Evolutionary conservation across 2,113 vertebrate genomes (phyloP).

Genomic region (Ginglymostoma cirratum): DNA sequence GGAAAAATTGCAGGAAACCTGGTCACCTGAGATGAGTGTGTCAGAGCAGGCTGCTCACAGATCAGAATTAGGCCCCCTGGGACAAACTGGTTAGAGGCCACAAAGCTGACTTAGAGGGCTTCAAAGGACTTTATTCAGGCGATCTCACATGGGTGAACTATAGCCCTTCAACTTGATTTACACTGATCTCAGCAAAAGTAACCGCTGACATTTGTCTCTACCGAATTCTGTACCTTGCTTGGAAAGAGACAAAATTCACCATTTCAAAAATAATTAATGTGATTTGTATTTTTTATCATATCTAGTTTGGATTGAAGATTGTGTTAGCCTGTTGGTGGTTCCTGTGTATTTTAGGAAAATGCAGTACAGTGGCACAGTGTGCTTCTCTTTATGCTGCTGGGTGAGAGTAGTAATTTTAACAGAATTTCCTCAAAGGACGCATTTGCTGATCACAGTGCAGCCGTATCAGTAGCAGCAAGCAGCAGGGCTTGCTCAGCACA

Average conservation of each 20-base stretch:
- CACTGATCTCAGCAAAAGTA: not conserved
- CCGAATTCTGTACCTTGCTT: not conserved
- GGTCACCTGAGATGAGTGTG: constrained; percentile 34
- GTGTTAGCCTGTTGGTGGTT: not conserved
- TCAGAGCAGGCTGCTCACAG: constrained; percentile 26
- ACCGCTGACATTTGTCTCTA: not conserved
- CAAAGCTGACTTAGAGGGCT: constrained; percentile 15
- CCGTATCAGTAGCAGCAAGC: not conserved
- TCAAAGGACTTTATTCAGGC: constrained; percentile 36
- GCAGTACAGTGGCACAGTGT: not conserved
- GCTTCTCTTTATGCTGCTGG: not conserved
- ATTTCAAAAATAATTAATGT: not conserved
- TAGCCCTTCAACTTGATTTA: constrained; percentile 3
- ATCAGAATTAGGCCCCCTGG: constrained; percentile 33
- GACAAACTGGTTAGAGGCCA: constrained; percentile 36
- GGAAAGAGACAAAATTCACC: not conserved
- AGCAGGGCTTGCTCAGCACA: not conserved
- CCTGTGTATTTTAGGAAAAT: not conserved
- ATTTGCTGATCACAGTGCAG: not conserved
- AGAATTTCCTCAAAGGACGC: not conserved
- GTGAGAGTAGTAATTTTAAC: not conserved
- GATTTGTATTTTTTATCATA: not conserved
- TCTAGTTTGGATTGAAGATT: not conserved
- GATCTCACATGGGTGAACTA: constrained; percentile 25
- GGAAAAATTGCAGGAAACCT: constrained; percentile 29